Conservation (phyloP, 2,113 vertebrate species). For the Hydropotes inermis region DNA sequence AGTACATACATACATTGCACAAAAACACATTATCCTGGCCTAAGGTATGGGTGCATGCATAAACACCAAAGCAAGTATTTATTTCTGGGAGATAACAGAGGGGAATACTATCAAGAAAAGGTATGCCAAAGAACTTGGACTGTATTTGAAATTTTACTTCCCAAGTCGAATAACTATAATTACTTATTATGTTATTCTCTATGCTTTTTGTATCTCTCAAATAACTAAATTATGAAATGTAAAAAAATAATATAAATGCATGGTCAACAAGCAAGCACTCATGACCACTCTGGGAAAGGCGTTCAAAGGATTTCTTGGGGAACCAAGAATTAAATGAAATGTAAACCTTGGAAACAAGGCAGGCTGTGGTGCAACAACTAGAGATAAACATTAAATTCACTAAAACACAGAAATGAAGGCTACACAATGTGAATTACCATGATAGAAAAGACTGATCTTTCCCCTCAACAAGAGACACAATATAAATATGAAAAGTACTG, state of each 20-base stretch:
- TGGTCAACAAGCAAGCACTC: neutral
- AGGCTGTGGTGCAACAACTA: neutral
- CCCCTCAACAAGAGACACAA: neutral
- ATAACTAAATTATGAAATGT: neutral
- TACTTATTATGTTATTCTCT: neutral
- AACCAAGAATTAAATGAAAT: neutral
- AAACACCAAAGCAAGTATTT: neutral
- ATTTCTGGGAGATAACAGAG: neutral
- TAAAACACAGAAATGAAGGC: neutral
- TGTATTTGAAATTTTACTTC: neutral
- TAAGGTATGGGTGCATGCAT: neutral
- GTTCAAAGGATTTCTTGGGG: neutral
- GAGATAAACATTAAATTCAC: neutral
- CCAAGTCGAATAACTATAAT: neutral
- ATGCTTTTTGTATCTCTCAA: neutral
- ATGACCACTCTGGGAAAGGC: neutral
- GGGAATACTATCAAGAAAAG: neutral
- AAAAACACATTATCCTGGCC: neutral
- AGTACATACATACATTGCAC: neutral
- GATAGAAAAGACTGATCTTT: neutral
- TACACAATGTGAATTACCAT: neutral
- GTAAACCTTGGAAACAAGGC: neutral
- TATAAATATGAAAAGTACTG: neutral
- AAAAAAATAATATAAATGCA: neutral
- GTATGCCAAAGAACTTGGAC: neutral